These are phyloP conservation scores for Cariama cristata DNA, from an alignment of 2,113 vertebrate species.

Conservation along the genomic window DNA sequence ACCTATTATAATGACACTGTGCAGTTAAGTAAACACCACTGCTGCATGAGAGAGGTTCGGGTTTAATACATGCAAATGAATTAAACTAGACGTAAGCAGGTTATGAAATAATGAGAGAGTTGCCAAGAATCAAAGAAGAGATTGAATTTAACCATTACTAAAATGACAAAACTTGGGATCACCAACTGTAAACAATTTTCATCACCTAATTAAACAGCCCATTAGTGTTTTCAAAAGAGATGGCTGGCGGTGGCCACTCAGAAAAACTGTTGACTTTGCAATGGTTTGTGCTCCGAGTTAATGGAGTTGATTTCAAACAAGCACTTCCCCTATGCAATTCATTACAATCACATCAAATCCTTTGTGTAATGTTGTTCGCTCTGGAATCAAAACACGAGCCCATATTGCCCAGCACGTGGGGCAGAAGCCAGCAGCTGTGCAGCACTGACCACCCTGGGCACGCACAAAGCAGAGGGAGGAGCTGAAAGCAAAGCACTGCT, in stretches of 20 bases:
- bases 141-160: constrained; percentile 75
- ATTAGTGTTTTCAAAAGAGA: constrained; percentile 72
- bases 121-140: constrained; percentile 61
- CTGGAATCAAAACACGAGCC: background rate
- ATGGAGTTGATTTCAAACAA: constrained; percentile 70
- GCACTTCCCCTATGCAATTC: constrained; percentile 52
- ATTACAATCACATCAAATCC: constrained; percentile 26
- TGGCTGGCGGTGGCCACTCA: constrained; percentile 61
- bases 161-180: constrained; percentile 75
- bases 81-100: constrained; percentile 59
- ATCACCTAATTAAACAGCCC: constrained; percentile 78
- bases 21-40: constrained; percentile 54
- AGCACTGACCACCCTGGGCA: too few relatives aligned
- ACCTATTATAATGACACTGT: background rate
- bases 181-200: constrained; percentile 76
- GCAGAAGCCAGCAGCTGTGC: background rate
- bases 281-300: constrained; percentile 70
- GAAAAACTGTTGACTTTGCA: constrained; percentile 75
- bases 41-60: background rate
- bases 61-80: constrained; percentile 52
- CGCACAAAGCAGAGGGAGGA: background rate
- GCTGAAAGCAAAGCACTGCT: background rate
- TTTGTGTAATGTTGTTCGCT: background rate
- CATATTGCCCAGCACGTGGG: background rate
- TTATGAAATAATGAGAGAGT: constrained; percentile 59